Conservation (phyloP, 2,113 vertebrate species). For the Cynoglossus semilaevis region DNA sequence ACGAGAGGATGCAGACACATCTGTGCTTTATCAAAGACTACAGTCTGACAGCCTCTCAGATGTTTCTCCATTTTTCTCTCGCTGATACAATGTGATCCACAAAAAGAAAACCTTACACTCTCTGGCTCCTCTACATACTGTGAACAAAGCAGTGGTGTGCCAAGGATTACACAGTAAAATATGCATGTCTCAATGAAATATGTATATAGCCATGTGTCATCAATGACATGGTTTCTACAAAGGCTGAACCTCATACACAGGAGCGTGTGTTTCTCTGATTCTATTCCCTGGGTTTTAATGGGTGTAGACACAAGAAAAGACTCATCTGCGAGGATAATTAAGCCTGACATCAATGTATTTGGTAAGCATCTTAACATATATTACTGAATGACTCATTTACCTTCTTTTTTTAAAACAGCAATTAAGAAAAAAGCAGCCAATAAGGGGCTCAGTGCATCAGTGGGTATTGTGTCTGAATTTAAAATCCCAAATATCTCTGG, state of each 20-base stretch:
- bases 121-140: constrained; percentile 34
- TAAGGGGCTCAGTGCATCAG: constrained; percentile 51
- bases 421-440: constrained; percentile 56
- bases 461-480: constrained; percentile 72
- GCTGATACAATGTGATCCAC: constrained; percentile 27
- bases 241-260: constrained; percentile 42
- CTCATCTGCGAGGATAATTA: constrained; percentile 71
- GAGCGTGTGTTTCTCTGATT: constrained; percentile 52
- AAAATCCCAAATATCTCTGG: constrained; percentile 73
- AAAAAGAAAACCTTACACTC: constrained; percentile 47
- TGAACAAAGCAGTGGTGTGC: constrained; percentile 67
- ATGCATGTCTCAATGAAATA: constrained; percentile 73
- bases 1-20: background rate
- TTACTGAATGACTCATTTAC: constrained; percentile 61
- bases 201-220: constrained; percentile 70
- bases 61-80: constrained; percentile 22
- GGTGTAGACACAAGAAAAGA: constrained; percentile 63
- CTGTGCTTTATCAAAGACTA: constrained; percentile 23
- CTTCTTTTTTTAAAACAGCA: constrained; percentile 61
- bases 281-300: constrained; percentile 67
- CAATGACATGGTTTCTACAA: constrained; percentile 66
- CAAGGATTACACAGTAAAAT: constrained; percentile 70
- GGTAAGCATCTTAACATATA: constrained; percentile 55
- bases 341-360: constrained; percentile 64
- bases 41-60: constrained; percentile 31